Percentiles rank a stretch among this genome's conserved stretches.
phyloP scores from a whole-genome alignment of 1,140 invertebrate genomes.

The Drosophila funebris region DNA sequence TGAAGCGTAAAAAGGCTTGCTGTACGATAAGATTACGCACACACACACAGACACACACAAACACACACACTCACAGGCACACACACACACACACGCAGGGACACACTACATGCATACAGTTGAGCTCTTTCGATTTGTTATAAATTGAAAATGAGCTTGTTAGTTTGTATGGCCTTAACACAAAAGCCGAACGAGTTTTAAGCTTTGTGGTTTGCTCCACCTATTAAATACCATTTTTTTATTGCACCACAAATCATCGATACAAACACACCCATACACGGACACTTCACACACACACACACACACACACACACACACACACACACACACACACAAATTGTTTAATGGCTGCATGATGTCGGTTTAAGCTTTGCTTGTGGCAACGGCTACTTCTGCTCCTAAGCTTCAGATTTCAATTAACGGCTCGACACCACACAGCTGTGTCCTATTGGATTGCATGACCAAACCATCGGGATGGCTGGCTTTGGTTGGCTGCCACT shows the following conservation, averaged over 20 bases:
- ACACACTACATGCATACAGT: slow-evolving; percentile 9
- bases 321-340: slow-evolving; percentile 36
- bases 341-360: slow-evolving; percentile 70
- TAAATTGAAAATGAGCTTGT: slow-evolving; percentile 80
- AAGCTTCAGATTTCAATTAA: slow-evolving; percentile 74
- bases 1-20: slow-evolving; percentile 76
- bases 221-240: slow-evolving; percentile 70
- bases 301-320: not conserved
- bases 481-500: slow-evolving; percentile 7
- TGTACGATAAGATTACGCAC: slow-evolving; percentile 70
- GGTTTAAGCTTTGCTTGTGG: slow-evolving; percentile 44
- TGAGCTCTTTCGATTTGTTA: slow-evolving; percentile 71
- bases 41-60: slow-evolving; percentile 11
- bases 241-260: slow-evolving; percentile 74
- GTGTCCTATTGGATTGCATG: slow-evolving; percentile 3
- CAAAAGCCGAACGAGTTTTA: slow-evolving; percentile 25
- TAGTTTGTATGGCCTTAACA: slow-evolving; percentile 52
- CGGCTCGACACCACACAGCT: slow-evolving; percentile 43
- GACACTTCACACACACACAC: too few species aligned
- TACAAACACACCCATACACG: slow-evolving; percentile 6
- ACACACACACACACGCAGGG: not conserved
- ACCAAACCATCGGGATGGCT: not conserved
- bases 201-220: slow-evolving; percentile 24
- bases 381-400: slow-evolving; percentile 23
- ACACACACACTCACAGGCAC: not conserved